Evolutionary conservation across 2,113 vertebrate genomes (phyloP).

Genomic region (Pao palembangensis): DNA sequence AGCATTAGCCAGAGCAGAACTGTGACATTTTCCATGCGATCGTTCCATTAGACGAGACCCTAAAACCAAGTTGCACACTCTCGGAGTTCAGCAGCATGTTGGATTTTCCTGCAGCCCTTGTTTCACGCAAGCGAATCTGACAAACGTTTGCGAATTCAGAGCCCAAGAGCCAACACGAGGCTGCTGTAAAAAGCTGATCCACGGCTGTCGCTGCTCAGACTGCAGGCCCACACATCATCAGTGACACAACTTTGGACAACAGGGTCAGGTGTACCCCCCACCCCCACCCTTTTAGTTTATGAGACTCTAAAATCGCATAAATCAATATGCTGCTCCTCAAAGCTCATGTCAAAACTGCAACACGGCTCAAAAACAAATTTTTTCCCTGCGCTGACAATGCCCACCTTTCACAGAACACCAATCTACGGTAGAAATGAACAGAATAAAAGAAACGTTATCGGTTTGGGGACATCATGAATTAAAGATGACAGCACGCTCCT

Average conservation of each 20-base stretch:
- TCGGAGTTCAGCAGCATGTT: conserved; percentile 14
- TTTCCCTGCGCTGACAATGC: background rate
- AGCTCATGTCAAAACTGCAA: conserved; percentile 1
- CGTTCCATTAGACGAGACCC: conserved; percentile 32
- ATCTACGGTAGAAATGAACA: conserved; percentile 18
- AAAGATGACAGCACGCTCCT: conserved; percentile 18
- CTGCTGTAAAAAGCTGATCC: background rate
- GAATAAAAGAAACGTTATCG: conserved; percentile 2
- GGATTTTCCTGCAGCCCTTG: conserved; percentile 11
- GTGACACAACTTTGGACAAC: conserved; percentile 1
- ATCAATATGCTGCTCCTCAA: conserved; percentile 18
- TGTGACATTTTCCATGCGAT: conserved; percentile 56
- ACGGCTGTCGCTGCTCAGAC: background rate
- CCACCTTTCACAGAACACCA: background rate
- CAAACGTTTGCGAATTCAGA: too few species aligned
- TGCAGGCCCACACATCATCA: background rate
- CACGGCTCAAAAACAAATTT: background rate
- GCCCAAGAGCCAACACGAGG: too few species aligned
- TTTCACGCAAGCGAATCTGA: too few species aligned
- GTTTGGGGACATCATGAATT: conserved; percentile 29
- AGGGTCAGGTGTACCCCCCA: background rate
- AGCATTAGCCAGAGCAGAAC: conserved; percentile 54
- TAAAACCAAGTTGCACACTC: conserved; percentile 23
- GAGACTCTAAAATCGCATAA: background rate
- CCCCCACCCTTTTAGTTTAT: background rate